Evolutionary conservation across 2,113 vertebrate genomes (phyloP).

Genomic region (Oenanthe melanoleuca): DNA sequence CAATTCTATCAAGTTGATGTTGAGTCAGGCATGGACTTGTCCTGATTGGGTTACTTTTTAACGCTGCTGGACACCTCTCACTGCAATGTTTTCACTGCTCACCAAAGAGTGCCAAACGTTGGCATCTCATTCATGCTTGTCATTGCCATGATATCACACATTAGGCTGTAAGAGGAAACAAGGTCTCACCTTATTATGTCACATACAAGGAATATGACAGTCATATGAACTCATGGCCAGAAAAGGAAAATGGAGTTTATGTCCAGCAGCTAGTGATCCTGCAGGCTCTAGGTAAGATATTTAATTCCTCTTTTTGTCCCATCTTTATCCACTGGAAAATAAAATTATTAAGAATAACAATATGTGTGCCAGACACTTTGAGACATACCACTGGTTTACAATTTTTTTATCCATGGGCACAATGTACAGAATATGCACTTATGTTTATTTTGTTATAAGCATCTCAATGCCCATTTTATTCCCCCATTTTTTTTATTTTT

Average conservation of each 20-base stretch:
- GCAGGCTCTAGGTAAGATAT: neutral
- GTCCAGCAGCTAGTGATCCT: neutral
- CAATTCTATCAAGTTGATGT: conserved; percentile 67
- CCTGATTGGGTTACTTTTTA: conserved; percentile 53
- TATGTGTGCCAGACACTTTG: neutral
- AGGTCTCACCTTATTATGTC: conserved; percentile 3
- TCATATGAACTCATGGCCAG: neutral
- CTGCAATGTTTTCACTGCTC: conserved; percentile 44
- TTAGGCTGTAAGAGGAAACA: neutral
- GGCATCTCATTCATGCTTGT: conserved; percentile 67
- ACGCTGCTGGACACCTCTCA: conserved; percentile 66
- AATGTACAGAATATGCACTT: neutral
- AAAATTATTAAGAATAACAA: neutral
- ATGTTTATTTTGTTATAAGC: neutral
- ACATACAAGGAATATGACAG: neutral
- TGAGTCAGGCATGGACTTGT: conserved; percentile 60
- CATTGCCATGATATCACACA: conserved; percentile 64
- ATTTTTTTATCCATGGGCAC: neutral
- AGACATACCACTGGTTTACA: neutral
- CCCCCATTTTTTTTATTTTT: neutral
- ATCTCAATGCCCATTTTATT: neutral
- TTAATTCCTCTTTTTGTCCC: neutral
- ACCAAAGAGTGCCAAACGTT: conserved; percentile 54
- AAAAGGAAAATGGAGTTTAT: neutral
- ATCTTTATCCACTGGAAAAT: neutral